A percentile compares a stretch with the other conserved stretches of the same genome.
Conservation (phyloP, 2,113 vertebrate genomes). For the Oncorhynchus nerka region DNA sequence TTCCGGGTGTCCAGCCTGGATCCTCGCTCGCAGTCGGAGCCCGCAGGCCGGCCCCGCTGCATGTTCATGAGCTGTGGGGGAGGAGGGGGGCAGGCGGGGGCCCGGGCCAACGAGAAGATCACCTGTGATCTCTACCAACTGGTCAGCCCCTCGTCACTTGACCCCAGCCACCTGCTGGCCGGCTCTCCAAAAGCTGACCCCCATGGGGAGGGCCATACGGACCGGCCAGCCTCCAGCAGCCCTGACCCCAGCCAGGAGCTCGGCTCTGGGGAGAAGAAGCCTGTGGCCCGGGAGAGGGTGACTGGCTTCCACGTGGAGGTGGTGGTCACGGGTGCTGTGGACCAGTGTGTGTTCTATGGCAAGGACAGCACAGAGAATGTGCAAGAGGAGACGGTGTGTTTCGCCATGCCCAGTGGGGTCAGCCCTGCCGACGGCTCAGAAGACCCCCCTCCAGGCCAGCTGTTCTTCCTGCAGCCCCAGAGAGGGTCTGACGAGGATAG, state of each 20-base stretch:
- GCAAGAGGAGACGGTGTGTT: constrained; percentile 87
- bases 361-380: constrained; percentile 89
- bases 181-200: constrained; percentile 70
- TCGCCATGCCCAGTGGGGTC: constrained; percentile 70
- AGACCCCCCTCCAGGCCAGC: constrained; percentile 87
- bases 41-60: constrained; percentile 70
- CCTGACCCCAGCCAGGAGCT: constrained; percentile 49
- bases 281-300: constrained; percentile 65
- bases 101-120: constrained; percentile 90
- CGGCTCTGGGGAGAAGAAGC: constrained; percentile 58
- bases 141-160: constrained; percentile 83
- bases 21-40: constrained; percentile 69
- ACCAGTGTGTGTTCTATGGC: constrained; percentile 91
- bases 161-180: constrained; percentile 76
- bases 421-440: constrained; percentile 70
- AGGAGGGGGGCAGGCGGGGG: constrained; percentile 62
- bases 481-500: constrained; percentile 42
- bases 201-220: constrained; percentile 42
- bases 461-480: constrained; percentile 82
- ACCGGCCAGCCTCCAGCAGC: constrained; percentile 55
- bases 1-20: constrained; percentile 89
- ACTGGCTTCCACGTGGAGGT: constrained; percentile 93
- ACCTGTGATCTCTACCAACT: constrained; percentile 95
- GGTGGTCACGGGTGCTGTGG: constrained; percentile 92
- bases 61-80: constrained; percentile 83